Base-by-base conservation (phyloP, 2,113 vertebrate species). In the Drymodes brunneopygia region DNA sequence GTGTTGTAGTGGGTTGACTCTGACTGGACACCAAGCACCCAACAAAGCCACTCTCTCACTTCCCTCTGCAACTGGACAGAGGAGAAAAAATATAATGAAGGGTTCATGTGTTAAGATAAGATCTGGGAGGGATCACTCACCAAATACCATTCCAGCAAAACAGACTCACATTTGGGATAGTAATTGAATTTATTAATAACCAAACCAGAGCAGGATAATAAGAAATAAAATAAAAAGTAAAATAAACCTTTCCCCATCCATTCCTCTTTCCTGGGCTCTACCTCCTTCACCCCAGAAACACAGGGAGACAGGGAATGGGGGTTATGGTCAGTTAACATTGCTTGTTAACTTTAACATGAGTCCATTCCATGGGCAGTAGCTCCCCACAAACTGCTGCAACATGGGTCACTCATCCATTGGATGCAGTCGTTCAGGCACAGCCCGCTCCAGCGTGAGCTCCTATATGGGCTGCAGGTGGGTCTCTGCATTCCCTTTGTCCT, bases 381-480 rank as follows among this genome's bases (percentile, higher is more conserved):
- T 67, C 14, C 8, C 53, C 27, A 31, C 7, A 27, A 44, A 67
- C 14, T 36, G 11, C 53, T 44, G 31, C 42, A 50, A 22, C 0
- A 0, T 35, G 31, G 9, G 31, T 50, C 36, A 50, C 25, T 86
- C 36, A 27, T 58, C 31, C 33, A 77, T 2, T 42, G 36, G 36
- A 57, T 33, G 17, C 36, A 51, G 61, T 51, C 33, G 44, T 50
- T 44, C 53, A 77, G 44, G 53, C 20, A 31, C 25, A 86, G 45
- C 33, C 36, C 0, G 0, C 36, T 86, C 27, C 2, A 11, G 44
- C 7, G 3, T 27, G 17, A 27, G 33, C 36, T 58, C 44, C 53
- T 51, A 11, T 14, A 12, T 0, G 0, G 15, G 29, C 31, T 66
- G 29, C 31, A 66, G 44, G 17, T n/a, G 35, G 51, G 66, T 75